phyloP scores from a whole-genome alignment of 2,888 invertebrate genomes.

The Parnassius smintheus region DNA sequence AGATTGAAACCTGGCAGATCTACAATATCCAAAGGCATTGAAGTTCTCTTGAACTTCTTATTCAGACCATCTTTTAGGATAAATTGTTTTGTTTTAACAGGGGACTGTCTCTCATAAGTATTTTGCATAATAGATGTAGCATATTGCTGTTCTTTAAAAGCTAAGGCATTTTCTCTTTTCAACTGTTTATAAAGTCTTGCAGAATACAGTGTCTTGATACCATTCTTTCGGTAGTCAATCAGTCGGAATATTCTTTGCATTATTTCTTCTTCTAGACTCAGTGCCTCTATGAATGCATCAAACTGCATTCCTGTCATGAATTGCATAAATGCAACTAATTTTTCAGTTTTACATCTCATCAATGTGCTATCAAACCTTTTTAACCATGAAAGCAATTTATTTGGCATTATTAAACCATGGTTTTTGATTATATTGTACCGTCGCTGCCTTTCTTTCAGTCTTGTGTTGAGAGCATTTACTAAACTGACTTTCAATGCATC shows the following conservation, averaged over 20 bases:
- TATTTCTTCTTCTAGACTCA: slow-evolving; percentile 86
- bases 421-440: slow-evolving; percentile 87
- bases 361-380: slow-evolving; percentile 86
- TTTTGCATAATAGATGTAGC: slow-evolving; percentile 56
- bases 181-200: slow-evolving; percentile 84
- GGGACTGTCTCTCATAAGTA: slow-evolving; percentile 61
- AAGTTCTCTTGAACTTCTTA: slow-evolving; percentile 58
- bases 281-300: slow-evolving; percentile 88
- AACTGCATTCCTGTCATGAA: slow-evolving; percentile 86
- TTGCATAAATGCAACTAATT: slow-evolving; percentile 87
- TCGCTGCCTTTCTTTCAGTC: slow-evolving; percentile 87
- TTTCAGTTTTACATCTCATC: slow-evolving; percentile 78
- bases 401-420: slow-evolving; percentile 89
- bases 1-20: slow-evolving; percentile 90
- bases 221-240: slow-evolving; percentile 85
- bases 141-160: slow-evolving; percentile 72
- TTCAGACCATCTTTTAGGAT: slow-evolving; percentile 41
- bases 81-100: slow-evolving; percentile 45
- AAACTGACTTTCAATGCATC: slow-evolving; percentile 86
- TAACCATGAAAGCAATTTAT: slow-evolving; percentile 85
- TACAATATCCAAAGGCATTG: slow-evolving; percentile 81
- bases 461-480: slow-evolving; percentile 87
- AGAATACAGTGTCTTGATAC: slow-evolving; percentile 84
- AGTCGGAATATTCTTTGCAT: slow-evolving; percentile 82
- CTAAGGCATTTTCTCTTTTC: slow-evolving; percentile 80